Conservation (phyloP, 2,113 vertebrate species). For the Sialia sialis region DNA sequence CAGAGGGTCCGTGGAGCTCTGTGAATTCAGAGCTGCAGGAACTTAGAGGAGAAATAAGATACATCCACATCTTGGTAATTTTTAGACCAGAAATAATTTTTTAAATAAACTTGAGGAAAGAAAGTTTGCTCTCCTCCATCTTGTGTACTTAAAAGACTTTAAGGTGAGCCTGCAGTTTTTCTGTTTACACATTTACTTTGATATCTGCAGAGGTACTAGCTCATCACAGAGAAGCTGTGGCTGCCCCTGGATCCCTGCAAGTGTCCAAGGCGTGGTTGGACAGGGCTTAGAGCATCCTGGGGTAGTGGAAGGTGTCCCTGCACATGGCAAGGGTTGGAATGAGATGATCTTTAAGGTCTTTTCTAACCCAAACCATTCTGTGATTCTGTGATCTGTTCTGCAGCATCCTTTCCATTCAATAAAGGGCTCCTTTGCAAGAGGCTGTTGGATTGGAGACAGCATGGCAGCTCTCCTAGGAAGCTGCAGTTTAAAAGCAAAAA, state of each 20-base stretch:
- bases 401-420: rapidly evolving
- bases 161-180: background rate
- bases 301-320: background rate
- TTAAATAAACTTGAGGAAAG: background rate
- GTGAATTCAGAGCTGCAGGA: background rate
- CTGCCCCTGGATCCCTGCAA: background rate
- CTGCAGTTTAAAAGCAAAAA: background rate
- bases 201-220: rapidly evolving
- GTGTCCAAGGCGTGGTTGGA: background rate
- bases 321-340: rapidly evolving
- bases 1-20: background rate
- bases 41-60: background rate
- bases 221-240: background rate
- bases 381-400: background rate
- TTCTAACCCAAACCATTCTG: background rate
- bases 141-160: background rate
- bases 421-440: background rate
- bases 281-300: background rate
- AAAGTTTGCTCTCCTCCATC: background rate
- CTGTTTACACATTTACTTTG: rapidly evolving
- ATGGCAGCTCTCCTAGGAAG: background rate
- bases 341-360: rapidly evolving
- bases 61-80: background rate
- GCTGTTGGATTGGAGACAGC: background rate
- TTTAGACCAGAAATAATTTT: background rate